Conservation (phyloP, 2,797 vertebrate species). For the Botia kubotai region DNA sequence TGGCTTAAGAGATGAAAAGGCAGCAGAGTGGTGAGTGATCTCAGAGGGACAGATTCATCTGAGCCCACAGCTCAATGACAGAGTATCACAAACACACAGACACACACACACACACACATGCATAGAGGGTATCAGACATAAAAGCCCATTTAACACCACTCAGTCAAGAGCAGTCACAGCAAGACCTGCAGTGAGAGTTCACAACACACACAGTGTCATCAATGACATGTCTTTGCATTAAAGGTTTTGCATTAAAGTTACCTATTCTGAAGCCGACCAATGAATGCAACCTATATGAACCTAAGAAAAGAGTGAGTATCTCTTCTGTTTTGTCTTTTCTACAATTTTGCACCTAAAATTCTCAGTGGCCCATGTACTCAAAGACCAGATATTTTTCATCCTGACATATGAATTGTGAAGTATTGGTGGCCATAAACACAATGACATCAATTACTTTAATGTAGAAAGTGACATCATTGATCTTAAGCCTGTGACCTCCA, state of each 20-base stretch:
- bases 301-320: neutral
- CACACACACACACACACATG: conserved; percentile 30
- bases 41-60: conserved; percentile 76
- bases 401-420: neutral
- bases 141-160: conserved; percentile 76
- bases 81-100: conserved; percentile 52
- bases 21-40: conserved; percentile 79
- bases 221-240: neutral
- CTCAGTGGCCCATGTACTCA: too few relatives aligned
- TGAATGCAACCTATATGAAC: neutral
- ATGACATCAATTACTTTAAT: neutral
- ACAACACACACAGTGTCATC: conserved; percentile 33
- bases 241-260: too few relatives aligned
- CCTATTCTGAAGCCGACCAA: neutral
- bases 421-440: neutral
- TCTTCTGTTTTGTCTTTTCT: neutral
- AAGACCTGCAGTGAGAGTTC: conserved; percentile 61
- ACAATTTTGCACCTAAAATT: neutral
- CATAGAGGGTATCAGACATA: conserved; percentile 64
- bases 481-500: conserved; percentile 7
- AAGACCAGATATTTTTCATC: neutral
- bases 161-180: conserved; percentile 67
- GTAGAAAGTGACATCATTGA: conserved; percentile 14
- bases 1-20: conserved; percentile 85
- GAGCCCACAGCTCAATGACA: conserved; percentile 75